Evolutionary conservation across 2,888 invertebrate species (phyloP).

Genomic region (Thalpophila matura): DNA sequence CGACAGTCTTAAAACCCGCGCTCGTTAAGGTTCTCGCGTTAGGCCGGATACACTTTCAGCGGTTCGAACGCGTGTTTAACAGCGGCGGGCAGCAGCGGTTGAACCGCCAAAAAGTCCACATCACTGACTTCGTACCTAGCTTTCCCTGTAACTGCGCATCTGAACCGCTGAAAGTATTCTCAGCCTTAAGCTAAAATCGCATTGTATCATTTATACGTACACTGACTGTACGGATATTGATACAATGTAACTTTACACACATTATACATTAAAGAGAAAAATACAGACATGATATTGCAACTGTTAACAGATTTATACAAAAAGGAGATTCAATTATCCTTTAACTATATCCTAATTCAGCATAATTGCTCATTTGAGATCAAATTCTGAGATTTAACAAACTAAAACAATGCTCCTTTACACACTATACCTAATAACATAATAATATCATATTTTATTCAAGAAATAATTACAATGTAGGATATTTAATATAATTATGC

Average conservation of each 20-base stretch:
- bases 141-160: slow-evolving; percentile 7
- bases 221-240: too few species aligned
- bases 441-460: slow-evolving; percentile 55
- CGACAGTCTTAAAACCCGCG: slow-evolving; percentile 73
- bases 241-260: slow-evolving; percentile 32
- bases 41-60: slow-evolving; percentile 43
- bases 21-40: slow-evolving; percentile 47
- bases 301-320: slow-evolving; percentile 59
- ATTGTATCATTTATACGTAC: slow-evolving; percentile 26
- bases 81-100: slow-evolving; percentile 6
- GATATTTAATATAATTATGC: slow-evolving; percentile 52
- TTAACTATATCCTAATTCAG: slow-evolving; percentile 68
- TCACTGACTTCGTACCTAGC: background rate
- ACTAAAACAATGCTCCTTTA: slow-evolving; percentile 61
- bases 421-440: slow-evolving; percentile 56
- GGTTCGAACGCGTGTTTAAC: slow-evolving; percentile 21
- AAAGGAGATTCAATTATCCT: slow-evolving; percentile 54
- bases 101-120: slow-evolving; percentile 15
- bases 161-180: slow-evolving; percentile 42
- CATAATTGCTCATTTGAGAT: slow-evolving; percentile 82
- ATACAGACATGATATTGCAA: slow-evolving; percentile 55
- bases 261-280: slow-evolving; percentile 48
- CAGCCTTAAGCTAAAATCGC: slow-evolving; percentile 33
- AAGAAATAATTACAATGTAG: slow-evolving; percentile 54
- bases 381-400: slow-evolving; percentile 76